These are phyloP conservation scores for Staurois parvus DNA, from an alignment of 2,797 vertebrate genomes.

Conservation along the genomic window DNA sequence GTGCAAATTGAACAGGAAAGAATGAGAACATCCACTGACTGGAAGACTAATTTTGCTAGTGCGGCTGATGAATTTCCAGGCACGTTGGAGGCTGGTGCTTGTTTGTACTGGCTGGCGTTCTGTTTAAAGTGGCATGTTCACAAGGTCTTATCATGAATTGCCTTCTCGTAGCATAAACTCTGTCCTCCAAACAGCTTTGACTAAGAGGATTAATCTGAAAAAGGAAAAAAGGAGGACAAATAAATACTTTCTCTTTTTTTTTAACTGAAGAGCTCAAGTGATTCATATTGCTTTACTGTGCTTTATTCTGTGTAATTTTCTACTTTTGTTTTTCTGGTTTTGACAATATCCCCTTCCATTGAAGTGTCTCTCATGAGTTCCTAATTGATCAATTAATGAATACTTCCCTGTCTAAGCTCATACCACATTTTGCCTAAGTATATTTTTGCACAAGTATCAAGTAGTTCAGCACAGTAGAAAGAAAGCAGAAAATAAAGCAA, in stretches of 20 bases:
- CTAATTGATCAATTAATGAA: too few relatives aligned
- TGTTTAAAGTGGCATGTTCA: conserved; percentile 45
- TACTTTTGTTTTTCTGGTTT: too few relatives aligned
- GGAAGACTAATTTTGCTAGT: conserved; percentile 40
- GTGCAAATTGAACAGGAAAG: conserved; percentile 54
- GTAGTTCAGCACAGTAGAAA: too few relatives aligned
- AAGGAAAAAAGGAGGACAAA: conserved; percentile 19
- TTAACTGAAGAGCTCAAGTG: neutral
- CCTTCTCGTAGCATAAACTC: conserved; percentile 22
- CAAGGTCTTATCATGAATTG: conserved; percentile 40
- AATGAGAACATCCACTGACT: conserved; percentile 46
- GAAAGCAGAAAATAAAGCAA: too few relatives aligned
- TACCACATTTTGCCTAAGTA: too few relatives aligned
- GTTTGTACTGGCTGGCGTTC: conserved; percentile 29
- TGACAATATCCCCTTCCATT: too few relatives aligned
- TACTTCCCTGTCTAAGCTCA: too few relatives aligned
- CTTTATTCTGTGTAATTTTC: too few relatives aligned
- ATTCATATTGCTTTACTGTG: neutral
- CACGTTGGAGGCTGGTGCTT: conserved; percentile 11
- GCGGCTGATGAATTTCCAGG: conserved; percentile 27
- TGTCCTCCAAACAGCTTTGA: conserved; percentile 17
- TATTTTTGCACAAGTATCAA: too few relatives aligned
- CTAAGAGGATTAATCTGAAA: conserved; percentile 27
- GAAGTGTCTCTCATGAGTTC: too few relatives aligned
- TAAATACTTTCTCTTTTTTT: conserved; percentile 4